Evolutionary conservation across 2,888 invertebrate genomes (phyloP).

Genomic region (Paralinhomoeus sp.): DNA sequence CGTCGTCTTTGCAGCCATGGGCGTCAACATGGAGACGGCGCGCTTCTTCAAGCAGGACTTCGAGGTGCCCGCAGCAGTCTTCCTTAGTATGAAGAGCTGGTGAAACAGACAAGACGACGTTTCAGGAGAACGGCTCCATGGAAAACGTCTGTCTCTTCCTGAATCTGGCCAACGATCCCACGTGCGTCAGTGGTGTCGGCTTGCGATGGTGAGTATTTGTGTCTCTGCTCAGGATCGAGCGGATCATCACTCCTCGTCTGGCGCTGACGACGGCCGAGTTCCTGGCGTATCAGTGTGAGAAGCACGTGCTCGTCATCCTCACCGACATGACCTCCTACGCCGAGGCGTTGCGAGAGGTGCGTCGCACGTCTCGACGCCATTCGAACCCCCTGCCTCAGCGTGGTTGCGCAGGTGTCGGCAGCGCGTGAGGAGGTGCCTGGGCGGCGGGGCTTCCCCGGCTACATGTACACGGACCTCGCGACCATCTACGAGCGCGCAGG

Average conservation of each 20-base stretch:
- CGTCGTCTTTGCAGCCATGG: conserved; percentile 99
- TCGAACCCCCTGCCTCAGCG: background rate
- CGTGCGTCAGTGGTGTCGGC: too few relatives aligned
- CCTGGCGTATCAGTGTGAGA: conserved; percentile 97
- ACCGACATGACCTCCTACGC: conserved; percentile 99
- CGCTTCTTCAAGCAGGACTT: conserved; percentile 79
- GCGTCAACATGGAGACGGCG: conserved; percentile 68
- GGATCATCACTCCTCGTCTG: conserved; percentile 94
- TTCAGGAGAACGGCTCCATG: conserved; percentile 69
- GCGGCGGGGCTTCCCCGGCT: conserved; percentile 96
- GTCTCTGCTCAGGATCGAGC: conserved; percentile 48
- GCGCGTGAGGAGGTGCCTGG: conserved; percentile 98
- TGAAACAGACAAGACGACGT: conserved; percentile 10
- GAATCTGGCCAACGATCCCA: conserved; percentile 97
- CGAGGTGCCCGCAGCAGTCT: background rate
- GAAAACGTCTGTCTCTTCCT: conserved; percentile 98
- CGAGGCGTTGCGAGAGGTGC: conserved; percentile 88
- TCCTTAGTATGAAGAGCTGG: background rate
- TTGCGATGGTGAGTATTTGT: too few relatives aligned
- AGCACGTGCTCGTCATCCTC: conserved; percentile 92
- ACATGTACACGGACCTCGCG: conserved; percentile 99
- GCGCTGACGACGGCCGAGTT: conserved; percentile 96
- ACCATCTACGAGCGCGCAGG: conserved; percentile 98
- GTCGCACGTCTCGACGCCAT: too few relatives aligned
- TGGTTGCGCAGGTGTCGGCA: conserved; percentile 48